Conservation (phyloP, 2,888 invertebrate genomes). For the Carabus problematicus region DNA sequence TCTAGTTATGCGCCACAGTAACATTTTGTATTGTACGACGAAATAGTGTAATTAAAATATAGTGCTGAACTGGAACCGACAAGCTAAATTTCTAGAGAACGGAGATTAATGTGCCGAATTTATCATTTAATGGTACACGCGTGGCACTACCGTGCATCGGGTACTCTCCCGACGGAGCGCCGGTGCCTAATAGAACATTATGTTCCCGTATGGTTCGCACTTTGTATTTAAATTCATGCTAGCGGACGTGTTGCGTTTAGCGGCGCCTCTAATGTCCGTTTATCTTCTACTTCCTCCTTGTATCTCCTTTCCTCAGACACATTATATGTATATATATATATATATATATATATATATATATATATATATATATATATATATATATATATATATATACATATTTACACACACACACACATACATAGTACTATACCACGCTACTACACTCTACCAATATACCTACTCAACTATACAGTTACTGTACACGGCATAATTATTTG, state of each 20-base stretch:
- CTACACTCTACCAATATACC: neutral
- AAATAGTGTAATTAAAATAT: constrained; percentile 52
- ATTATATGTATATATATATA: too few species aligned
- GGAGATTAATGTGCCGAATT: constrained; percentile 50
- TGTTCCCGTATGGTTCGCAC: constrained; percentile 26
- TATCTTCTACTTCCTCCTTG: too few species aligned
- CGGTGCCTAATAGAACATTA: constrained; percentile 34
- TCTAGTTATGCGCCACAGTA: neutral
- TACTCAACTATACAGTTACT: too few species aligned
- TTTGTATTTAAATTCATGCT: constrained; percentile 32
- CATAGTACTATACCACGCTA: constrained; percentile 1
- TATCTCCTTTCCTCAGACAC: too few species aligned
- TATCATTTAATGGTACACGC: constrained; percentile 45
- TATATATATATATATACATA: too few species aligned
- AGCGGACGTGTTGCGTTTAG: constrained; percentile 14
- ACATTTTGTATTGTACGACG: neutral
- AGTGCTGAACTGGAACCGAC: constrained; percentile 47
- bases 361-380: too few species aligned
- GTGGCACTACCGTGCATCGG: constrained; percentile 27
- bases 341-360: too few species aligned
- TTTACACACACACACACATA: constrained; percentile 14
- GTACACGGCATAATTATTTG: too few species aligned
- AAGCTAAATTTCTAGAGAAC: constrained; percentile 49
- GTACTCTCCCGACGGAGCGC: constrained; percentile 30
- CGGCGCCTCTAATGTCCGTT: neutral